Evolutionary conservation across 2,888 invertebrate genomes (phyloP).

Genomic region (Nomada ruficornis): DNA sequence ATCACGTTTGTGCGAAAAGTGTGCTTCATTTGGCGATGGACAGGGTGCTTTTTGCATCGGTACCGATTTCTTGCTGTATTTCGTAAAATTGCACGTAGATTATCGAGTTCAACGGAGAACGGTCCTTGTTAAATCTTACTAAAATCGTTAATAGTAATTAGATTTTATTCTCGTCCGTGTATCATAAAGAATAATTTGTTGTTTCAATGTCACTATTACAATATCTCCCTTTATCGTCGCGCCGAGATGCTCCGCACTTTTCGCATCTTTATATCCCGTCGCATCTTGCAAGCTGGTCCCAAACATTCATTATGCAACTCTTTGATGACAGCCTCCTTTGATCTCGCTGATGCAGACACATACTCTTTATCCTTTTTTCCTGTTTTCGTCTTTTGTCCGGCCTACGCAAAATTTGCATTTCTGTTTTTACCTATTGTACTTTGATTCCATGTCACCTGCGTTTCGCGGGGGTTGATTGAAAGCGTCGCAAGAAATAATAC

Average conservation of each 20-base stretch:
- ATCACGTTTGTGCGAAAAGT: no score
- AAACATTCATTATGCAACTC: slow-evolving; percentile 7
- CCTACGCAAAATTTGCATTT: not conserved
- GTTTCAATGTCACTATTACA: not conserved
- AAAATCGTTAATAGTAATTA: no score
- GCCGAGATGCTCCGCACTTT: not conserved
- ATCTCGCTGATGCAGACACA: slow-evolving; percentile 9
- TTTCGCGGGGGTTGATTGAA: not conserved
- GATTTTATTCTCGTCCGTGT: no score
- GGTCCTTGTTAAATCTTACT: not conserved
- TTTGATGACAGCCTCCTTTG: slow-evolving; percentile 4
- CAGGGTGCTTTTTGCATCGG: no score
- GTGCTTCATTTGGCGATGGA: no score
- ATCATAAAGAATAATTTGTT: no score
- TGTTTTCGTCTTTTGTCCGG: not conserved
- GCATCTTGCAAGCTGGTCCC: slow-evolving; percentile 8
- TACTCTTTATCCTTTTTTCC: not conserved
- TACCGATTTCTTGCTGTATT: no score
- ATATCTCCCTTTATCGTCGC: not conserved
- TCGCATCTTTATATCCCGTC: not conserved
- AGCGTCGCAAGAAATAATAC: not conserved
- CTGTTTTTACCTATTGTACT: not conserved
- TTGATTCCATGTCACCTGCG: not conserved
- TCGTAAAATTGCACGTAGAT: no score
- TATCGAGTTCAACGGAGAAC: no score